Base-by-base conservation (phyloP, 2,113 vertebrate species). In the Aplodontia rufa region DNA sequence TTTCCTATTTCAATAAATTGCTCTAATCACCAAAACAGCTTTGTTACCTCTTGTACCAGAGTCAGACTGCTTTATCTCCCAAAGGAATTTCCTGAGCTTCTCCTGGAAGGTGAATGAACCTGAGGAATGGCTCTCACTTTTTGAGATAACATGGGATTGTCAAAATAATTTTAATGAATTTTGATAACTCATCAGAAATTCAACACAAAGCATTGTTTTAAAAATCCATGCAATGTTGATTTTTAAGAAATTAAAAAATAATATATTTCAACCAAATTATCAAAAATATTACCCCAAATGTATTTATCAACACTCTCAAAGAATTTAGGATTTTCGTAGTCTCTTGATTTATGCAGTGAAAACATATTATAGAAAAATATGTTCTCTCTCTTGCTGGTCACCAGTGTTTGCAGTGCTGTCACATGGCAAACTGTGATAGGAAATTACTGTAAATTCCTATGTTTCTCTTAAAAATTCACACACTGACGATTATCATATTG, bases 361-460 rank as follows among this genome's bases (percentile, higher is more conserved):
- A 96, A 90, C 35, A 19, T 9, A 84, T 5, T 28, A 49, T 8
- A n/a, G 32, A 95, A 85, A 35, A 89, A 96, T 47, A 55, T 1
- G 58, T 69, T 26, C 35, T 66, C 72, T 42, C 30, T 82, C 53
- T 90, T 32, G 62, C 58, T 64, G 0, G 4, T 85, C 42, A 74
- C 55, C 22, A 35, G 1, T 74, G 22, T 62, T 45, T 60, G 24
- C 9, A 28, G 28, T 10, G 58, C 28, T 28, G 28, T 60, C 58
- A 60, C n/a, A 24, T 24, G 49, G 14, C 66, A 26, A 93, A 40
- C 28, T 83, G 19, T 80, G 3, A 90, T 58, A 85, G 37, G 76
- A 87, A 96, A 93, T 91, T 24, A 84, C 51, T 87, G 17, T 3
- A 94, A 87, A 87, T 81, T 91, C 26, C 91, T 76, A 68, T 17